Evolutionary conservation across 1,140 invertebrate genomes (phyloP), one percentile per base, ranked within the genome.

Genomic region (Oedothorax gibbosus): DNA sequence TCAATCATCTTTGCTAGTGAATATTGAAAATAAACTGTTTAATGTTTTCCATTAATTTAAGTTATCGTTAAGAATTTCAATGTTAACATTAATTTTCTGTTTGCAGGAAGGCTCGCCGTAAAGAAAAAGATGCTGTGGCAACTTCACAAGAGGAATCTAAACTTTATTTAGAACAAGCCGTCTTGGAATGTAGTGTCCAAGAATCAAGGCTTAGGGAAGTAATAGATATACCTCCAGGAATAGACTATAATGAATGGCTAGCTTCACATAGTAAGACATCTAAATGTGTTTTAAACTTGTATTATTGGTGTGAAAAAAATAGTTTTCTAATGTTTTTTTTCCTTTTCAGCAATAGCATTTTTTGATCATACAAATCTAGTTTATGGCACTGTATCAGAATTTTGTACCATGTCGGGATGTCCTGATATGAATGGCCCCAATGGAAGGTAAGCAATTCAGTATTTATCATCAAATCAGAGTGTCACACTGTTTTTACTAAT

Each of bases 231-330:
- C 97, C 97, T 87, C 93, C 94, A 86, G 96, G 96, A 86, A 93
- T 99, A 89, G 97, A 98, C 91, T 96, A 97, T 91, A 98, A 99
- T 92, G 98, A 99, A 93, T 99, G 98, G 97, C 93, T 99, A 87
- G 97, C 97, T 83, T 98, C 97, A 87, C 97, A 99, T 90, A 98
- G 96, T 98, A 90, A 94, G 94, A 50, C 18, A 68, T 68, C 18
- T 15, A 68, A 51, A 14, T 51, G 12, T 51, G 14, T 71, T 51
- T 15, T 51, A 14, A n/a, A 51, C 50, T 51, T 71, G 2, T 72
- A 7, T 75, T 12, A 12, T 15, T 56, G 53, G 35, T 60, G 5
- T 64, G 57, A 64, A 9, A 7, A 64, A 62, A 9, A 21, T 12
- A 14, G n/a, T 21, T 60, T 80, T 51, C 15, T 73, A 18, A 64